Conservation (phyloP, 2,113 vertebrate genomes). For the Gobius niger region DNA sequence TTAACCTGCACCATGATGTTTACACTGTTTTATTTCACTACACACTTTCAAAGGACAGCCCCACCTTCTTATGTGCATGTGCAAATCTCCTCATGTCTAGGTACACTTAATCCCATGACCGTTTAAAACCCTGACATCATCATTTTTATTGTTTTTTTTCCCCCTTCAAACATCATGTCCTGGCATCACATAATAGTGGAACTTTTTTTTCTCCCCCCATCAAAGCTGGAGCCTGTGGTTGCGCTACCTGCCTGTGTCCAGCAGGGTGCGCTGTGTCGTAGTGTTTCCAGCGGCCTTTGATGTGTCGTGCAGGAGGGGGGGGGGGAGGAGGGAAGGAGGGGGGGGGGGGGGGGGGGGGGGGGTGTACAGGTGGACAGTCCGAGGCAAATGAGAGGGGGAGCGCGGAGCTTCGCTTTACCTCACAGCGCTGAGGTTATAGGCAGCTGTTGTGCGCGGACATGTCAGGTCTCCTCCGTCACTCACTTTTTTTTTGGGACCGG, state of each 20-base stretch:
- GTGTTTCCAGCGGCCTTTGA: slow-evolving; percentile 51
- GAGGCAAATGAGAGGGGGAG: neutral
- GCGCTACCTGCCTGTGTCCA: slow-evolving; percentile 45
- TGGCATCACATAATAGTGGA: neutral
- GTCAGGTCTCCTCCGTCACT: slow-evolving; percentile 6
- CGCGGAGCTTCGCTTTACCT: slow-evolving; percentile 20
- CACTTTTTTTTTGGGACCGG: no score
- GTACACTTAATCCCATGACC: neutral
- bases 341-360: slow-evolving; percentile 19
- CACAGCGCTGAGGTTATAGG: neutral
- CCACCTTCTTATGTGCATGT: neutral
- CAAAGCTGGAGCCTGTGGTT: slow-evolving; percentile 2
- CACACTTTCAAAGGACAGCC: neutral
- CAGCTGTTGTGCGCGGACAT: neutral
- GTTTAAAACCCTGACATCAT: neutral
- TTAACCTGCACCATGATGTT: no score
- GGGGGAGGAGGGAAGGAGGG: slow-evolving; percentile 14
- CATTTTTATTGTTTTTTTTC: neutral
- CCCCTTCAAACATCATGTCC: neutral
- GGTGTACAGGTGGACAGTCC: slow-evolving; percentile 52
- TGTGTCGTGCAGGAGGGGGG: slow-evolving; percentile 28
- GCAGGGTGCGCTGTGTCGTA: slow-evolving; percentile 64
- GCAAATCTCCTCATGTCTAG: neutral
- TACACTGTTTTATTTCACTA: no score
- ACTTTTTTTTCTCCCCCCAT: neutral